Evolutionary conservation across 2,113 vertebrate species (phyloP).

Genomic region (Colossoma macropomum): DNA sequence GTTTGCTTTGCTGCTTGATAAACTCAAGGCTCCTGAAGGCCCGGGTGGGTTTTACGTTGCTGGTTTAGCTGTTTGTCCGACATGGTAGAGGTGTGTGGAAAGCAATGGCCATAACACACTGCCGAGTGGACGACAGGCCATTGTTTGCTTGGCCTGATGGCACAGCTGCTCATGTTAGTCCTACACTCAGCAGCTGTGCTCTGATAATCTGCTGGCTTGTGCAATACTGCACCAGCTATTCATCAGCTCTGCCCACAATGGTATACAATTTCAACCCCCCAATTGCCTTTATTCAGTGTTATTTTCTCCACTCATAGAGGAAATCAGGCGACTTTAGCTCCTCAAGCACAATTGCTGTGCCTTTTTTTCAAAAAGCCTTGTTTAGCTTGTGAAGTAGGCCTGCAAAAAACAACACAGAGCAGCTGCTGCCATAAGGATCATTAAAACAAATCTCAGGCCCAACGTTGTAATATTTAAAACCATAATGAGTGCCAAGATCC

Average conservation of each 20-base stretch:
- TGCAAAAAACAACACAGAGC: conserved; percentile 2
- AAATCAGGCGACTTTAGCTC: neutral
- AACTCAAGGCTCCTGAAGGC: conserved; percentile 2
- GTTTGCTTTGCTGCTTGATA: too few relatives aligned
- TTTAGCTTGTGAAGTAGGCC: conserved; percentile 3
- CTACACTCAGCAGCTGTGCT: conserved; percentile 49
- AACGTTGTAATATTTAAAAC: neutral
- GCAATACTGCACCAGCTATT: conserved; percentile 44
- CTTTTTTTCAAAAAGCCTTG: neutral
- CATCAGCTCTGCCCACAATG: conserved; percentile 16
- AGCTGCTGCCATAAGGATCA: neutral
- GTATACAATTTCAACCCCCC: conserved; percentile 17
- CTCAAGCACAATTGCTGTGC: neutral
- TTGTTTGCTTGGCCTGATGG: conserved; percentile 34
- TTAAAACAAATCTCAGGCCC: neutral
- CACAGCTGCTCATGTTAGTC: conserved; percentile 39
- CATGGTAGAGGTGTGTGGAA: neutral
- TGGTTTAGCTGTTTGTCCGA: conserved; percentile 31
- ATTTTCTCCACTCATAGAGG: neutral
- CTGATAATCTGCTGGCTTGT: conserved; percentile 48
- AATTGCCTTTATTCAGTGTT: conserved; percentile 34
- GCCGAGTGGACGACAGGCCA: neutral
- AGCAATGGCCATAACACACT: neutral
- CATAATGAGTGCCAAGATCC: neutral
- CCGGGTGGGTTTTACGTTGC: conserved; percentile 11